Evolutionary conservation across 1,140 invertebrate genomes (phyloP), one percentile per base, ranked within the genome.

Genomic region (Apis cerana): DNA sequence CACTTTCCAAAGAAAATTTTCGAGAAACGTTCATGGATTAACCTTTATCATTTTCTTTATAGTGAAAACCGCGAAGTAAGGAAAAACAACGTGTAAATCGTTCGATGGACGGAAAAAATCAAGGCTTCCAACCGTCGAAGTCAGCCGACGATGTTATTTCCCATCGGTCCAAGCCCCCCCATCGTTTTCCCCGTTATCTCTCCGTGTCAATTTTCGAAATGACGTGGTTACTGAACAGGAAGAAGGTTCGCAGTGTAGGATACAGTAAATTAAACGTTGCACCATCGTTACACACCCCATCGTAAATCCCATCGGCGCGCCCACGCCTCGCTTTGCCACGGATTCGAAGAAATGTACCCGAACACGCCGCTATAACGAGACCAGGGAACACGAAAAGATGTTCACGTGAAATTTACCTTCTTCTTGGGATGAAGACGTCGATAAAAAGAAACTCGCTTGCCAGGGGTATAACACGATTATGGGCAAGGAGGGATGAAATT

Each of bases 211-310:
- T 82, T 81, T 68, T n/a, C 62, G 64, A 68, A 76, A 76, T 68
- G 80, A 82, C 80, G 43, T 69, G 68, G 72, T 82, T 76, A 82
- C 72, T 54, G 74, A 81, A 68, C 71, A 67, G 64, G 54, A 82
- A 59, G 72, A 76, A 8, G 8, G 50, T 23, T 17, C n/a, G 17
- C 54, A 54, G 54, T 48, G 54, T 15, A 19, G 43, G 71, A 75
- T 27, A 19, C 61, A 21, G 21, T 81, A 75, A 75, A 81, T 81
- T 81, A 81, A 80, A 80, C 23, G 69, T 33, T 62, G 13, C 23
- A 1, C 50, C 11, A 5, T 23, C 43, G 50, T 72, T 80, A 72
- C 64, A 72, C 43, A 56, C 19, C 12, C 27, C 27, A 1, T 27
- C 48, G 58, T 78, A 78, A 70, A 78, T 78, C 50, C 69, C 75